phyloP scores from a whole-genome alignment of 1,140 invertebrate genomes.

The Anastrepha obliqua region DNA sequence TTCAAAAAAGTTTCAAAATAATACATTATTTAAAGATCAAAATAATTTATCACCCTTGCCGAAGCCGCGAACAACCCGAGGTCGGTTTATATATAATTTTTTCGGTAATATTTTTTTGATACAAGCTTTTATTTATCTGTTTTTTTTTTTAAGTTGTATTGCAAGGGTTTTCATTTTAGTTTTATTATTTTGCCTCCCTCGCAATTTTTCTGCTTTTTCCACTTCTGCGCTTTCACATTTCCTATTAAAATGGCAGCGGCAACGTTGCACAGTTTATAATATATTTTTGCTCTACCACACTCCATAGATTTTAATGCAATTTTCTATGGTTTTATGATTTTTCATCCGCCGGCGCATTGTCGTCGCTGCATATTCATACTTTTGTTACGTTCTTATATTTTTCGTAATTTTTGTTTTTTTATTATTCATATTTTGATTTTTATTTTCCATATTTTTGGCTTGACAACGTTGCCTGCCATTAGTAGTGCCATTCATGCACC shows the following conservation, averaged over 20 bases:
- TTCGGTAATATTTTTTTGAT: neutral
- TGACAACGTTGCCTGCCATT: conserved; percentile 48
- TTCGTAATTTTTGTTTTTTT: conserved; percentile 17
- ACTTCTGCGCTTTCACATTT: conserved; percentile 30
- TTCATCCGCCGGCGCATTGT: conserved; percentile 32
- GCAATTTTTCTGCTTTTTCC: conserved; percentile 10
- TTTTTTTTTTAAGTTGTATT: neutral
- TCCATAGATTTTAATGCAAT: conserved; percentile 74
- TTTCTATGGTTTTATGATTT: conserved; percentile 67
- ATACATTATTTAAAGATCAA: no score
- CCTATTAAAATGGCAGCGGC: conserved; percentile 19
- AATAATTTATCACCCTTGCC: no score
- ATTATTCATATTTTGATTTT: conserved; percentile 38
- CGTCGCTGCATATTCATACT: conserved; percentile 47
- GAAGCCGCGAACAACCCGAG: no score
- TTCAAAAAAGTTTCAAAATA: no score
- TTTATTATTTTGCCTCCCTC: conserved; percentile 1
- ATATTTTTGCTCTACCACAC: conserved; percentile 60
- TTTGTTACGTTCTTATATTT: conserved; percentile 30
- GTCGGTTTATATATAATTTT: neutral
- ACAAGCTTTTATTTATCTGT: neutral
- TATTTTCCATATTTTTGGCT: conserved; percentile 39
- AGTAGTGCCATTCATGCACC: conserved; percentile 39
- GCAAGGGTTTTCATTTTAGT: neutral
- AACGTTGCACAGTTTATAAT: conserved; percentile 44